Conservation (phyloP, 1,140 invertebrate species). For the Drosophila albomicans region DNA sequence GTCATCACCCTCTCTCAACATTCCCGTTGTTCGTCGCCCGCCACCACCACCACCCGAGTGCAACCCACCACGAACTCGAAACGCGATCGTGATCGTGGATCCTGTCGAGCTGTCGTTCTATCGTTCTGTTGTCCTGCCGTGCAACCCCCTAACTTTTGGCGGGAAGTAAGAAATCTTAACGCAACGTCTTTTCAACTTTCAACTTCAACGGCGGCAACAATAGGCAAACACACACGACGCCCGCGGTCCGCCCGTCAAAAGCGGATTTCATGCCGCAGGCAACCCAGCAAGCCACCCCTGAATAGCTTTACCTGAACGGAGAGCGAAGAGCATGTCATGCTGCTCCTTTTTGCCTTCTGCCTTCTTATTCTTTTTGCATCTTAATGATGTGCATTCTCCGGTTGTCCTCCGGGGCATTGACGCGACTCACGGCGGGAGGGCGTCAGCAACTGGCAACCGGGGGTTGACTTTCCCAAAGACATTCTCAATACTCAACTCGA, state of each 20-base stretch:
- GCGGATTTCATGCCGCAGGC: slow-evolving; percentile 24
- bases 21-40: slow-evolving; percentile 50
- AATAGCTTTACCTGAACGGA: slow-evolving; percentile 47
- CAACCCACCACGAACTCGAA: slow-evolving; percentile 61
- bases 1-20: slow-evolving; percentile 38
- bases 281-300: slow-evolving; percentile 42
- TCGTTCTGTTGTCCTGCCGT: slow-evolving; percentile 23
- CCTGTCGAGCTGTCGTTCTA: slow-evolving; percentile 2
- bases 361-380: slow-evolving; percentile 9
- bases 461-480: slow-evolving; percentile 51
- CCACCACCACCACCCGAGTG: slow-evolving; percentile 68
- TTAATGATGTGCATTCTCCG: slow-evolving; percentile 57
- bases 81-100: slow-evolving; percentile 21
- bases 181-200: slow-evolving; percentile 63
- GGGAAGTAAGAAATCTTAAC: slow-evolving; percentile 60
- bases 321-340: slow-evolving; percentile 32
- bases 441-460: slow-evolving; percentile 31
- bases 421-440: slow-evolving; percentile 37
- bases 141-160: slow-evolving; percentile 83
- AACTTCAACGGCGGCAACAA: slow-evolving; percentile 28
- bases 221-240: slow-evolving; percentile 35
- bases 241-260: slow-evolving; percentile 49
- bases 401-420: slow-evolving; percentile 3
- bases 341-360: slow-evolving; percentile 51
- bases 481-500: slow-evolving; percentile 1